These are phyloP conservation scores for Kryptolebias ocellatus DNA, from an alignment of 2,797 vertebrate genomes.

Conservation along the genomic window DNA sequence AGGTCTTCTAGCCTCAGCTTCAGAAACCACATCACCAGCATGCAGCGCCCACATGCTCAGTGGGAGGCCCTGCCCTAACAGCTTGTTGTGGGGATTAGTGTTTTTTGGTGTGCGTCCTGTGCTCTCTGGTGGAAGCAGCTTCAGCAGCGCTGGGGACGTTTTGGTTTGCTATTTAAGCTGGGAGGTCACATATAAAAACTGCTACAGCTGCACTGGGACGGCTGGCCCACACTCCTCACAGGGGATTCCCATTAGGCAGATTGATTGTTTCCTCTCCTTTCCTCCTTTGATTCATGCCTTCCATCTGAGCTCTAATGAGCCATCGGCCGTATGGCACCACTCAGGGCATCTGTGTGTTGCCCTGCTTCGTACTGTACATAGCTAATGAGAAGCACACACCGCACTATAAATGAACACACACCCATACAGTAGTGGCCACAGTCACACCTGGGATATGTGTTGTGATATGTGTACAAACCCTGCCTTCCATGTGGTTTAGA, in stretches of 20 bases:
- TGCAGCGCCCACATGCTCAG: slow-evolving; percentile 50
- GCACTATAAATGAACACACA: slow-evolving; percentile 52
- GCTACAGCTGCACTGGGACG: slow-evolving; percentile 80
- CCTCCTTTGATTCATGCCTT: slow-evolving; percentile 86
- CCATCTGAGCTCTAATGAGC: slow-evolving; percentile 84
- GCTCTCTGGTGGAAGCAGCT: slow-evolving; percentile 78
- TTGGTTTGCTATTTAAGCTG: slow-evolving; percentile 66
- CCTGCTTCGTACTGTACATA: slow-evolving; percentile 65
- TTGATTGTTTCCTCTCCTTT: slow-evolving; percentile 85
- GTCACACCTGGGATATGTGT: slow-evolving; percentile 30
- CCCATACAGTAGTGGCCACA: slow-evolving; percentile 17
- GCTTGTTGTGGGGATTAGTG: slow-evolving; percentile 57
- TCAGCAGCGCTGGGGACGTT: slow-evolving; percentile 64
- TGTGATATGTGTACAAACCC: slow-evolving; percentile 9
- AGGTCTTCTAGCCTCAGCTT: slow-evolving; percentile 49
- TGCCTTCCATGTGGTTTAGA: slow-evolving; percentile 9
- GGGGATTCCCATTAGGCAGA: slow-evolving; percentile 86
- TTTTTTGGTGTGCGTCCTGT: slow-evolving; percentile 74
- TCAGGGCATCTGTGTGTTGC: slow-evolving; percentile 81
- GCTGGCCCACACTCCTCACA: slow-evolving; percentile 74
- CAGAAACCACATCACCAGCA: slow-evolving; percentile 62
- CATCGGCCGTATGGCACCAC: slow-evolving; percentile 81
- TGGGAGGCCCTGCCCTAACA: slow-evolving; percentile 61
- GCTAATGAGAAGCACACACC: slow-evolving; percentile 61
- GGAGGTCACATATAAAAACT: slow-evolving; percentile 77